Evolutionary conservation across 2,888 invertebrate genomes (phyloP), one percentile per base, ranked within the genome.

Genomic region (Brachycybe producta): DNA sequence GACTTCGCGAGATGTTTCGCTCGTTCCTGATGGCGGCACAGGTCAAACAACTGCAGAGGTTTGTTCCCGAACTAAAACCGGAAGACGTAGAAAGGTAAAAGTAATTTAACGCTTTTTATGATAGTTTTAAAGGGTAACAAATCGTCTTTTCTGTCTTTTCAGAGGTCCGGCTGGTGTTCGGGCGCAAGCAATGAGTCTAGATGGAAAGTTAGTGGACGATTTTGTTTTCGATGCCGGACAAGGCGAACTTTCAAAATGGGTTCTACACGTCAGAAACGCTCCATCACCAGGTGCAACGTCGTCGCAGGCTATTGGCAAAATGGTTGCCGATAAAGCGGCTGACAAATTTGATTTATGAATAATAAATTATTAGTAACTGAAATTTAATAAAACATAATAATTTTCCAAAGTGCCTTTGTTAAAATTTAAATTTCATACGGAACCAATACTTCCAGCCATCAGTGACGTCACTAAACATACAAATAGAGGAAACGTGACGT

Each of bases 271-370:
- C 58, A 76, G 98, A 49, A 98, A 98, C 72, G 94, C 94, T 1
- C 97, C 98, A 0, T 94, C 94, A 0, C 98, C 98, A 0, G 98
- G 86, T 0, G 97, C 97, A 0, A 99, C 98, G 0, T 94, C 95
- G 52, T 88, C 90, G 5, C 73, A 98, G 58, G 86, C 97, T 27
- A 98, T 98, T 57, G 94, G 92, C 0, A 80, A 84, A 70, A 84
- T 88, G 81, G 83, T 98, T 55, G 83, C 83, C 1, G 82, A 90
- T 61, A 87, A 85, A 73, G 78, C 88, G 57, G 75, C 82, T 58
- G 68, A 72, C 13, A 74, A 80, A 58, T 86, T 85, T 62, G 67
- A 73, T 51, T 61, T 75, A 54, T 70, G 52, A 49, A 15, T 13
- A 11, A 13, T 11, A 11, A 43, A 28, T 28, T 43, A 43, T n/a